phyloP scores from a whole-genome alignment of 1,140 invertebrate genomes.

The Trichoplusia ni region DNA sequence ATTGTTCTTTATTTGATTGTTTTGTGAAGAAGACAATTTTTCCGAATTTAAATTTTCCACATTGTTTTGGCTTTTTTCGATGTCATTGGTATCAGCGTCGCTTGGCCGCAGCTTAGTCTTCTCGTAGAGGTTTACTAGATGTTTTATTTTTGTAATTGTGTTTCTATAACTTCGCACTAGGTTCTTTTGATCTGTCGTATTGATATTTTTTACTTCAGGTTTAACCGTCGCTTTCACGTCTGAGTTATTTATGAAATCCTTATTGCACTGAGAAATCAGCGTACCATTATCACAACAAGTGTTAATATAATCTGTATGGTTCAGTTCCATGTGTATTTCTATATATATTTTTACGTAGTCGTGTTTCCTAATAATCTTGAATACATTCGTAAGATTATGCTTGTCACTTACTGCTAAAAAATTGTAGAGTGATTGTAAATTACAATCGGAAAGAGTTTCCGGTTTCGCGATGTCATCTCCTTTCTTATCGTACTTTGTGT shows the following conservation, averaged over 20 bases:
- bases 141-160: conserved; percentile 51
- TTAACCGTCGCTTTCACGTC: background rate
- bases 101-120: too few relatives aligned
- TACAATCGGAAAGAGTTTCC: conserved; percentile 45
- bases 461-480: conserved; percentile 23
- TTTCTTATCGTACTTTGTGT: conserved; percentile 42
- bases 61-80: background rate
- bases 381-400: conserved; percentile 51
- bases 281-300: conserved; percentile 53
- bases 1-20: background rate
- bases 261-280: conserved; percentile 32
- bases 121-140: conserved; percentile 37
- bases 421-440: conserved; percentile 57
- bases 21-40: background rate
- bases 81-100: background rate
- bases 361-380: conserved; percentile 51
- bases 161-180: conserved; percentile 33
- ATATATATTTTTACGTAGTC: conserved; percentile 65
- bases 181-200: background rate
- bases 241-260: conserved; percentile 5
- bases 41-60: too few relatives aligned
- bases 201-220: background rate
- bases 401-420: conserved; percentile 52
- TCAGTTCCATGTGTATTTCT: conserved; percentile 41
- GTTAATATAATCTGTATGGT: conserved; percentile 45